These are phyloP conservation scores for Nebria salina DNA, from an alignment of 2,888 invertebrate genomes.

Conservation along the genomic window DNA sequence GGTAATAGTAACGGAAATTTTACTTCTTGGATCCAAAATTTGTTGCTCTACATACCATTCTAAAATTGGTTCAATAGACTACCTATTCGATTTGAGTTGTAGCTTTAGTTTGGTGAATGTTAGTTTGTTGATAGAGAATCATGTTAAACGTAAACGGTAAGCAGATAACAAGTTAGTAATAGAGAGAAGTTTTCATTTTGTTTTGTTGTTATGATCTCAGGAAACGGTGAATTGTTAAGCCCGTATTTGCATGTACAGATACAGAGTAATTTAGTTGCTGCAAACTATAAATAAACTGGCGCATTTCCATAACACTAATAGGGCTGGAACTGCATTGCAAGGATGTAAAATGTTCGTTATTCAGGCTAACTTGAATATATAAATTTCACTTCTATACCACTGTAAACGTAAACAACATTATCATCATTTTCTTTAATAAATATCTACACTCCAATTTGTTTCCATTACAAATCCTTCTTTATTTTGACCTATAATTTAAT, in stretches of 20 bases:
- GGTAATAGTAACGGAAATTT: too few species aligned
- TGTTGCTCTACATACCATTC: too few species aligned
- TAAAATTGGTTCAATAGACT: too few species aligned
- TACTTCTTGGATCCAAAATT: too few species aligned
- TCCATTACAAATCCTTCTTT: neutral
- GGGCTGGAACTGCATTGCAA: conserved; percentile 43
- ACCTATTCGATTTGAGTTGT: too few species aligned
- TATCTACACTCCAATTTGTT: neutral
- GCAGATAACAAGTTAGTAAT: neutral
- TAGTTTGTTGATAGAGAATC: neutral
- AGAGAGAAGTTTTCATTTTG: conserved; percentile 19
- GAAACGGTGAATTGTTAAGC: conserved; percentile 43
- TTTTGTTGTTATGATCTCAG: conserved; percentile 44
- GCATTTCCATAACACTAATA: conserved; percentile 47
- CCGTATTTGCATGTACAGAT: conserved; percentile 47
- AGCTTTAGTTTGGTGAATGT: neutral
- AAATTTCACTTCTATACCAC: conserved; percentile 2
- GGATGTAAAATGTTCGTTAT: conserved; percentile 36
- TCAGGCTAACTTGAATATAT: conserved; percentile 8
- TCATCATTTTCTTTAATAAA: conserved; percentile 1
- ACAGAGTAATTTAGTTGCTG: conserved; percentile 45
- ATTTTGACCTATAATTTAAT: neutral
- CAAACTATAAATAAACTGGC: conserved; percentile 46
- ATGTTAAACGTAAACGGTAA: neutral
- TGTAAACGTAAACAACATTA: neutral